Evolutionary conservation across 1,140 invertebrate species (phyloP).

Genomic region (Drosophila funebris): DNA sequence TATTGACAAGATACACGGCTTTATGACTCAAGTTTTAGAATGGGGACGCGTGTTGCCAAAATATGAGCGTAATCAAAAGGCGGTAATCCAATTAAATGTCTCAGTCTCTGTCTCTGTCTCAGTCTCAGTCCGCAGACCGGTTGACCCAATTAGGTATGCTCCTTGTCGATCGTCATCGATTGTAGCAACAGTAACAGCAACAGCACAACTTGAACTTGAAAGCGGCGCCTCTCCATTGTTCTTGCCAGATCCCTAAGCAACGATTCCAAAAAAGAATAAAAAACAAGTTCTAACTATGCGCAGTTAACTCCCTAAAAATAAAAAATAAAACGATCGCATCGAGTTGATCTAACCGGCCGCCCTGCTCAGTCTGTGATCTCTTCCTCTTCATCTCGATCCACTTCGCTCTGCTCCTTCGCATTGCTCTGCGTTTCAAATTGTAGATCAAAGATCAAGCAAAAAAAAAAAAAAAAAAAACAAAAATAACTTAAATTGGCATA

Average conservation of each 20-base stretch:
- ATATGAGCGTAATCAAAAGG: constrained; percentile 70
- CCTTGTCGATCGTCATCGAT: constrained; percentile 50
- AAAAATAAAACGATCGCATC: constrained; percentile 63
- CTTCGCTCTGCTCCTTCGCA: constrained; percentile 29
- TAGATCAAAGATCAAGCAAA: constrained; percentile 82
- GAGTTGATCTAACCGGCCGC: constrained; percentile 75
- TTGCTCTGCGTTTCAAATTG: constrained; percentile 75
- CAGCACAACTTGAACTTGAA: constrained; percentile 70
- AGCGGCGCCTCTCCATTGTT: constrained; percentile 76
- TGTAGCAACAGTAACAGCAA: constrained; percentile 25
- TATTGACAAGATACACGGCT: constrained; percentile 27
- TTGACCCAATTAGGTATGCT: constrained; percentile 79
- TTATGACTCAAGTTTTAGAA: constrained; percentile 34
- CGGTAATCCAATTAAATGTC: constrained; percentile 82
- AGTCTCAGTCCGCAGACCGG: constrained; percentile 53
- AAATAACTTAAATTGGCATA: constrained; percentile 76
- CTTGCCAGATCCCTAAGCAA: constrained; percentile 29
- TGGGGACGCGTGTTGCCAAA: constrained; percentile 65
- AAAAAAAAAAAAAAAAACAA: no score
- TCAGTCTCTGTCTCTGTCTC: constrained; percentile 28
- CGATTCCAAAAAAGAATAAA: constrained; percentile 55
- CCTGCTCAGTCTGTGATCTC: constrained; percentile 45
- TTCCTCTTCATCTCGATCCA: constrained; percentile 9
- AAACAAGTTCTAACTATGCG: constrained; percentile 68
- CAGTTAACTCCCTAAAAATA: constrained; percentile 68